A percentile compares a stretch with the other conserved stretches of the same genome.
phyloP scores from a whole-genome alignment of 2,797 vertebrate genomes.

The Coluber constrictor region DNA sequence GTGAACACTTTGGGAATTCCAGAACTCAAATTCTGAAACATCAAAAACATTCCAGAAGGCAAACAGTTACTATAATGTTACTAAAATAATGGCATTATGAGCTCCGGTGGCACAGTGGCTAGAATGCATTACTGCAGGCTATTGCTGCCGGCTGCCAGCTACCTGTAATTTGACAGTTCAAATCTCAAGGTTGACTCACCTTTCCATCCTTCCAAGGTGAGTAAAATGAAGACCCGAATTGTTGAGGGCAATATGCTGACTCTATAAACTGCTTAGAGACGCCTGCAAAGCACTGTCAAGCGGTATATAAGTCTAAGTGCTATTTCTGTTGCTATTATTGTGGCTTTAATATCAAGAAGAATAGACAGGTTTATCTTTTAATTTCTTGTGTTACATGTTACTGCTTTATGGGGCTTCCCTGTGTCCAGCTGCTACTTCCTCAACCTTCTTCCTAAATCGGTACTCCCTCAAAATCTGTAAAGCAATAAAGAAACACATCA shows the following conservation, averaged over 20 bases:
- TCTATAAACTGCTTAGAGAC: no score
- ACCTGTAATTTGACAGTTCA: no score
- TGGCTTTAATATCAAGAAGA: not conserved
- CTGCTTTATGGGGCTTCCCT: not conserved
- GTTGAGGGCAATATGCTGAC: no score
- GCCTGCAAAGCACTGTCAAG: no score
- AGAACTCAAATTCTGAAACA: not conserved
- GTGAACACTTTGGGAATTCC: not conserved
- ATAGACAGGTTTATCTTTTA: not conserved
- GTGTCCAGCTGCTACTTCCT: not conserved
- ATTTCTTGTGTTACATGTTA: not conserved
- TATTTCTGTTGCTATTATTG: not conserved
- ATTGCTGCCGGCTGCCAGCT: no score
- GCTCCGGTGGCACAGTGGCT: no score
- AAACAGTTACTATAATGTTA: not conserved
- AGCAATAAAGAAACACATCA: not conserved
- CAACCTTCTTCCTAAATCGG: not conserved
- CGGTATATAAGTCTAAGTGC: no score
- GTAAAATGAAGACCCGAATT: no score
- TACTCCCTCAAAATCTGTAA: no score
- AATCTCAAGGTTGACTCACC: no score
- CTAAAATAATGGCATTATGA: not conserved
- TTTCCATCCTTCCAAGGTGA: no score
- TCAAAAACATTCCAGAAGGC: not conserved
- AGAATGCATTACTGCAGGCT: no score